A percentile compares a stretch with the other conserved stretches of the same genome.
Evolutionary conservation across 1,140 invertebrate genomes (phyloP).

Genomic region (Drosophila ananassae): DNA sequence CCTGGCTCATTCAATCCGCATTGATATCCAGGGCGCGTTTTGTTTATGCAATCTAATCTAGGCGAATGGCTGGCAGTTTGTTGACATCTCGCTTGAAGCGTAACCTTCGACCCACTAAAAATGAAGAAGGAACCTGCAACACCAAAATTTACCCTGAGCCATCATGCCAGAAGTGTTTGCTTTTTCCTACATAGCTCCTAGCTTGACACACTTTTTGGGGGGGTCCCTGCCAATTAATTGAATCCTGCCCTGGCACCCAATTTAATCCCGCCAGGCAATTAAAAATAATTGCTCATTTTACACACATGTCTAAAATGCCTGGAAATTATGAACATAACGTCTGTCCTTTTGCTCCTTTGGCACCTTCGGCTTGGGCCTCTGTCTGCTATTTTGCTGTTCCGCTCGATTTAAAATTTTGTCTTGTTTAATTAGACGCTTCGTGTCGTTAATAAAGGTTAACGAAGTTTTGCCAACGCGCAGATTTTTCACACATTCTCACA

Average conservation of each 20-base stretch:
- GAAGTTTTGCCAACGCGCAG: constrained; percentile 70
- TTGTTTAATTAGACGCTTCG: constrained; percentile 72
- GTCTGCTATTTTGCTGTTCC: constrained; percentile 7
- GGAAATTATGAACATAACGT: constrained; percentile 60
- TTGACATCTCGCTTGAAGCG: constrained; percentile 64
- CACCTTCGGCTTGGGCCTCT: not conserved
- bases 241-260: constrained; percentile 50
- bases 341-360: not conserved
- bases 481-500: constrained; percentile 74
- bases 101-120: constrained; percentile 14
- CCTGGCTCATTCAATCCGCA: constrained; percentile 49
- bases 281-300: constrained; percentile 76
- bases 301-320: constrained; percentile 18
- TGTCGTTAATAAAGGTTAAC: constrained; percentile 80
- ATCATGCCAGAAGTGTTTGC: constrained; percentile 33
- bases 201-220: constrained; percentile 30
- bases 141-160: constrained; percentile 9
- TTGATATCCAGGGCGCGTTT: constrained; percentile 45
- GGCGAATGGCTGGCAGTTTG: constrained; percentile 27
- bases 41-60: constrained; percentile 75
- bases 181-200: not conserved
- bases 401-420: constrained; percentile 57
- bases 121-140: not conserved
- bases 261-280: constrained; percentile 61
- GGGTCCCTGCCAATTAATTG: constrained; percentile 58